Evolutionary conservation across 37 sponge, comb jelly and placozoan species (phyloP).

Genomic region (Beroe forskalii): DNA sequence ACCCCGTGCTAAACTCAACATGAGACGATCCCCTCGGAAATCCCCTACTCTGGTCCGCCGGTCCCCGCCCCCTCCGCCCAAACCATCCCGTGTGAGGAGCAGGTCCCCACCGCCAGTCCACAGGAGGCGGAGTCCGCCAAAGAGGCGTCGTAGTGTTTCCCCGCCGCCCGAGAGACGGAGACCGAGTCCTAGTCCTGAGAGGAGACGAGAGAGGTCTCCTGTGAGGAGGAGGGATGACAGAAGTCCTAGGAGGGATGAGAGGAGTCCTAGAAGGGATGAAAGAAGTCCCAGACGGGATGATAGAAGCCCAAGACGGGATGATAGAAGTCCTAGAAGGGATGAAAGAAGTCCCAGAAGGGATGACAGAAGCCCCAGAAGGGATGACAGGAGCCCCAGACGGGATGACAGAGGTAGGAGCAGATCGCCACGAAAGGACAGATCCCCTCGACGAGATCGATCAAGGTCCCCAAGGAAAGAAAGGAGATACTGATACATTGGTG

Average conservation of each 20-base stretch:
- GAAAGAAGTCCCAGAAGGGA: slow-evolving; percentile 24
- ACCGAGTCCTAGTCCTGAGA: background rate
- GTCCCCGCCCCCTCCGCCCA: background rate
- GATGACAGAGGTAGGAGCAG: slow-evolving; percentile 32
- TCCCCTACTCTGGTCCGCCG: background rate
- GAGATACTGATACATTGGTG: background rate
- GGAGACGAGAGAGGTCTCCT: background rate
- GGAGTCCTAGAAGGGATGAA: background rate
- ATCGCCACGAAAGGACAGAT: background rate
- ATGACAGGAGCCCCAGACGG: background rate
- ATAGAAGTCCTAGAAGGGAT: slow-evolving; percentile 15
- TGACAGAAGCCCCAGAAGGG: background rate
- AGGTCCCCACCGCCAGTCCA: background rate
- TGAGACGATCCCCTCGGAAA: slow-evolving; percentile 43
- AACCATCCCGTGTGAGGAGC: background rate
- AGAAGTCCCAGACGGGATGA: background rate
- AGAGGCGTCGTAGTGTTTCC: background rate
- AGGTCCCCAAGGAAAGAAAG: background rate
- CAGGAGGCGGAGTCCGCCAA: slow-evolving; percentile 27
- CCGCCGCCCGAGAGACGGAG: background rate
- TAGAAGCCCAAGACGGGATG: slow-evolving; percentile 7
- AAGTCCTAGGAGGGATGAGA: background rate
- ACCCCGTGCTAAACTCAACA: slow-evolving; percentile 47
- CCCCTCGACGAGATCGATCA: background rate
- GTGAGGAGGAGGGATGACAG: background rate